A percentile compares a stretch with the other conserved stretches of the same genome.
phyloP scores from a whole-genome alignment of 2,113 vertebrate genomes.

The Tragelaphus buxtoni region DNA sequence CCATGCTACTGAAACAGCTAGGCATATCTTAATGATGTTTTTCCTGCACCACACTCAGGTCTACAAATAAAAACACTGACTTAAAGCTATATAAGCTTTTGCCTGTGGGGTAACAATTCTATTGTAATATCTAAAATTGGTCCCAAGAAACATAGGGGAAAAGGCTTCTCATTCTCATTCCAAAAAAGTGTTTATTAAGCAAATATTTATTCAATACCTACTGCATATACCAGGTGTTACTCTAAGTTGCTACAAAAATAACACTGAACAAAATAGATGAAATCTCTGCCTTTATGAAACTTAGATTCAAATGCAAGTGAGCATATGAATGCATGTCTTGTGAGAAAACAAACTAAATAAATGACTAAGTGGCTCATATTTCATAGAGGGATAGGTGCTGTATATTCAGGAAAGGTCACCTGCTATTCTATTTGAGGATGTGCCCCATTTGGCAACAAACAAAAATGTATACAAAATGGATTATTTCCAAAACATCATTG shows the following conservation, averaged over 20 bases:
- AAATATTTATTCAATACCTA: neutral
- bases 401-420: neutral
- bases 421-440: neutral
- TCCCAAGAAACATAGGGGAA: neutral
- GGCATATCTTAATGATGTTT: neutral
- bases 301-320: neutral
- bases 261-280: neutral
- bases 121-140: neutral
- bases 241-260: neutral
- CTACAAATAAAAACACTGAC: neutral
- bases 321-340: neutral
- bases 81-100: neutral
- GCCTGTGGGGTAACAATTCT: neutral
- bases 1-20: neutral
- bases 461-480: neutral
- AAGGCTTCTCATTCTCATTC: neutral
- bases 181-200: neutral
- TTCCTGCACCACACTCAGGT: neutral
- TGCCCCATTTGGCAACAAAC: neutral
- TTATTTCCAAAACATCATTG: neutral
- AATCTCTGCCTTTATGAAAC: neutral
- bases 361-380: neutral
- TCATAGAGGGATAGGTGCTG: neutral
- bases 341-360: neutral
- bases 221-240: neutral